Evolutionary conservation across 2,113 vertebrate genomes (phyloP).

Genomic region (Atrichornis clamosus): DNA sequence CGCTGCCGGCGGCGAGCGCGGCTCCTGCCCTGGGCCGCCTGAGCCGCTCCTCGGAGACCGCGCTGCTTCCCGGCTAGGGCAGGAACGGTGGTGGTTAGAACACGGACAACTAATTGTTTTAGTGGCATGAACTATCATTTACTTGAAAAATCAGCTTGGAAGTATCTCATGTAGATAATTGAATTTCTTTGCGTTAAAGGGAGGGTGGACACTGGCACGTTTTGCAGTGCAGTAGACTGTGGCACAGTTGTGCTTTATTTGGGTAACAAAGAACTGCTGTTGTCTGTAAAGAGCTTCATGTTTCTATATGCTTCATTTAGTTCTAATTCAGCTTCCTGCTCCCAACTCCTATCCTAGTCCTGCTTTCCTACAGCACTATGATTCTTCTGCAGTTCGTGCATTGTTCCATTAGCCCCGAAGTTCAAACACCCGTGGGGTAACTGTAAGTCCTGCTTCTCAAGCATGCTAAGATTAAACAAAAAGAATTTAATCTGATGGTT

Average conservation of each 20-base stretch:
- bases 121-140: not conserved
- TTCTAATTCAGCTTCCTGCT: not conserved
- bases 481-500: not conserved
- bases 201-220: not conserved
- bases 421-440: not conserved
- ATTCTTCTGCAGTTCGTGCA: not conserved
- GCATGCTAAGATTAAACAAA: not conserved
- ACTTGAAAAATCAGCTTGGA: not conserved
- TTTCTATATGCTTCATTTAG: not conserved
- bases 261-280: not conserved
- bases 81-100: not conserved
- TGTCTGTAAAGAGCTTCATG: not conserved
- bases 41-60: not conserved
- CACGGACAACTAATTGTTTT: not conserved
- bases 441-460: not conserved
- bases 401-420: not conserved
- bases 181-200: not conserved
- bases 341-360: not conserved
- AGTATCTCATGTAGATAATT: not conserved
- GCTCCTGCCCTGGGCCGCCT: not conserved
- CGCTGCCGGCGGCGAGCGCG: not conserved
- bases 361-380: not conserved
- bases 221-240: not conserved
- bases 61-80: not conserved
- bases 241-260: not conserved